Percentiles rank a stretch among this genome's conserved stretches.
Evolutionary conservation across 92 coral and sea anemone genomes (phyloP).

Genomic region (Porites lobata): DNA sequence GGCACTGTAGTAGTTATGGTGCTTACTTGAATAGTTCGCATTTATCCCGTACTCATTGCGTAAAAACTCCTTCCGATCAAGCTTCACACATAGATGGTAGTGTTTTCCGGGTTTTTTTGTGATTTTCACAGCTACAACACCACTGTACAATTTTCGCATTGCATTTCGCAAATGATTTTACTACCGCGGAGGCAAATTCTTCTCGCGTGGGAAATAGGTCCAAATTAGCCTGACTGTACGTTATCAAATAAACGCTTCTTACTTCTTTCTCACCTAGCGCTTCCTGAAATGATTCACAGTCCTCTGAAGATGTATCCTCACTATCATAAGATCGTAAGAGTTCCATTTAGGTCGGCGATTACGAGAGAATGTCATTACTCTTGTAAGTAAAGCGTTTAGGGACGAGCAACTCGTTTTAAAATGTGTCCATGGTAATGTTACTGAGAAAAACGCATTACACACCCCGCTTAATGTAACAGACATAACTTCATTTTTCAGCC

Average conservation of each 20-base stretch:
- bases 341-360: slow-evolving; percentile 21
- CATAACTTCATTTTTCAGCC: not conserved
- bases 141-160: slow-evolving; percentile 5
- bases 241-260: too few species aligned
- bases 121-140: slow-evolving; percentile 30
- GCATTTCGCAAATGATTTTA: not conserved
- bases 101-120: slow-evolving; percentile 2
- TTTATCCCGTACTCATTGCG: slow-evolving; percentile 37
- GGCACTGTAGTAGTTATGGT: slow-evolving; percentile 72
- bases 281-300: too few species aligned
- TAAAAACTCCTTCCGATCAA: slow-evolving; percentile 38
- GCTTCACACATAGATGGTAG: slow-evolving; percentile 20
- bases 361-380: slow-evolving; percentile 26
- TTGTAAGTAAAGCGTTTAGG: not conserved
- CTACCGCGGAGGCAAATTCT: not conserved
- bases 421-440: too few species aligned
- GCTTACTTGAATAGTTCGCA: slow-evolving; percentile 48
- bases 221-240: too few species aligned
- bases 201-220: too few species aligned
- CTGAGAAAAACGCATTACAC: too few species aligned
- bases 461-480: not conserved
- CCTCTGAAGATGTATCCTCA: not conserved
- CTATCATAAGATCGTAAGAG: not conserved
- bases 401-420: not conserved
- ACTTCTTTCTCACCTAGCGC: too few species aligned